Base-by-base conservation (phyloP, 2,888 invertebrate species). In the Eupithecia tripunctaria region DNA sequence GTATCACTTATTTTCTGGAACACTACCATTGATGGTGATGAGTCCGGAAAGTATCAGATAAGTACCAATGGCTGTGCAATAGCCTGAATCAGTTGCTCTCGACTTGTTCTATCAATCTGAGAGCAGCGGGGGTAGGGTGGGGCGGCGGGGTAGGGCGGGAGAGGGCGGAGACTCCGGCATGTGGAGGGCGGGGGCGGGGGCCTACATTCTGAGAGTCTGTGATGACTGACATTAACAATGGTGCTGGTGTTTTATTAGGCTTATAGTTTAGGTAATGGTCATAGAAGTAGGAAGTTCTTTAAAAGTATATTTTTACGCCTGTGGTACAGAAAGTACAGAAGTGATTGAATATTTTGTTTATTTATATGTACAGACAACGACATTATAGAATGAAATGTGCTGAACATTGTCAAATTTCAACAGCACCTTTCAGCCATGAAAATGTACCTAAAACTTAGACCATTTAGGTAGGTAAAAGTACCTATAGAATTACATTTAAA, bases 101-200 rank as follows among this genome's bases (percentile, higher is more conserved):
- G 14, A 60, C 60, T 29, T 29, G 18, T 2, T 60, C 29, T 60
- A 60, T 60, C 60, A 29, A 60, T 60, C 60, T 60, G 29, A 60
- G 18, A 29, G 18, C 18, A 29, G 27, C 27, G 27, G 60, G 60
- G 60, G 27, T 18, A 18, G 32, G 36, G 63, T n/a, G 29, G 63
- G 5, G 36, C 32, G 5, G 36, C 32, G 29, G 63, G 32, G 63
- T n/a, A n/a, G 63, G 63, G 63, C 63, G 63, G 60, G 60, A 27
- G 5, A 63, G 63, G 63, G 63, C 63, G 63, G 63, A 36, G 63
- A 63, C 63, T 63, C 63, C 63, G 63, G 4, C 6, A 63, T 32
- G n/a, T 10, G n/a, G 63, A 63, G 32, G n/a, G n/a, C n/a, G n/a
- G n/a, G 63, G 29, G 63, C 36, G 63, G 36, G 63, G 47, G 60